Evolutionary conservation across 2,113 vertebrate species (phyloP), one percentile per base, ranked within the genome.

Genomic region (Butorides virescens): DNA sequence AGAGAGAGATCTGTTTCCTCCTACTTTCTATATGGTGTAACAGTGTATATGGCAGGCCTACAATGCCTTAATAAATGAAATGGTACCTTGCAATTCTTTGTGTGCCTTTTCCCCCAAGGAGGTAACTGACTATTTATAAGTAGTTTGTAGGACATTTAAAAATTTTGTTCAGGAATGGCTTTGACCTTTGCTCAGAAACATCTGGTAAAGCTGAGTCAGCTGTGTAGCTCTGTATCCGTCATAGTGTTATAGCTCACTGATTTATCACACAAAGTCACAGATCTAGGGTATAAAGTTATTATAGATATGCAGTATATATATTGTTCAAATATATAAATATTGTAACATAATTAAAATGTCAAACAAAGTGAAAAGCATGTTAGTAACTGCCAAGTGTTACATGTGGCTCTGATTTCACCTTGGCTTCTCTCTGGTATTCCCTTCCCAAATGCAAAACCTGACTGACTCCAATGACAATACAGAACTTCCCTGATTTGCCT

Each of bases 191-290:
- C 76, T 93, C 73, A 75, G 61, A 84, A 92, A 49, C 47, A 75
- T 65, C 67, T 39, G 22, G 79, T 75, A 23, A 89, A 89, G 72
- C 73, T 91, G 93, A 96, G 55, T 93, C 72, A 94, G 62, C 30
- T n/a, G 8, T 63, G 56, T 39, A 66, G 34, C 85, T 76, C 17
- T 20, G 0, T 34, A 46, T 36, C 85, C 50, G 42, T 27, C 47
- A 47, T 1, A 71, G 62, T 36, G 52, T 46, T 65, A 42, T 0
- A 82, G 56, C 42, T 62, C 67, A 53, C 30, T 84, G 56, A 80
- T 88, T 63, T 81, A 72, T 67, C 72, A 47, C 68, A 92, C 30
- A 21, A 2, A 73, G 56, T 44, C 68, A 72, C 2, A 52, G 49
- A 84, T n/a, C 21, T n/a, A 67, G 37, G 27, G 19, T 27, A 30